Base-by-base conservation (phyloP, 1,140 invertebrate species). In the Frieseomelitta varia region DNA sequence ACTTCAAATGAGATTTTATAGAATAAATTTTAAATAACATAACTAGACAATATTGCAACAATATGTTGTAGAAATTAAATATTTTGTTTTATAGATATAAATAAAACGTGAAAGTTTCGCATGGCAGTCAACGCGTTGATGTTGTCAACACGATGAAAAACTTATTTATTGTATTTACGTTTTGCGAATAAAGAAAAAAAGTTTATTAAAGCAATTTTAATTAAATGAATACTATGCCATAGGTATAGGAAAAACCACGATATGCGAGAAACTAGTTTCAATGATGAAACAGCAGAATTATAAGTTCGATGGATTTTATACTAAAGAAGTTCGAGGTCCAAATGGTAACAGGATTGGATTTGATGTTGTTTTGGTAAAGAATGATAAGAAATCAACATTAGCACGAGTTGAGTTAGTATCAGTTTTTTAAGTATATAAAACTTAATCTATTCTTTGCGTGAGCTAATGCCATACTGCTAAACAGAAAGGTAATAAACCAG, bases 191-290 rank as follows among this genome's bases (percentile, higher is more conserved):
- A 51, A 51, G n/a, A n/a, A 19, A n/a, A 14, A 8, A 17, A 19
- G 17, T 55, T 55, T 47, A 56, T 39, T n/a, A n/a, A n/a, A 19
- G 17, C 19, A 10, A 19, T 67, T 21, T 67, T 58, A 69, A 17
- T 71, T 6, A 14, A 63, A 24, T 14, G 2, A 34, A 17, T n/a
- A 69, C 74, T 88, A 47, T 47, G 79, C 86, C 88, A 30, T 71
- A 96, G 96, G 96, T 61, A 94, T 96, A 73, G 96, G 96, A 58
- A 97, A 97, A 91, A 97, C 96, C 51, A 96, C 96, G 24, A 77
- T 96, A 19, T 94, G 96, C 58, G 95, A 95, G 88, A 96, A 96
- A 87, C 81, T 95, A 30, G 91, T 91, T 83, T 87, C 94, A 21
- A 65, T 88, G 14, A 76, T 96, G 12, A 90, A 95, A 69, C 90